Evolutionary conservation across 2,113 vertebrate genomes (phyloP).

Genomic region (Suricata suricatta): DNA sequence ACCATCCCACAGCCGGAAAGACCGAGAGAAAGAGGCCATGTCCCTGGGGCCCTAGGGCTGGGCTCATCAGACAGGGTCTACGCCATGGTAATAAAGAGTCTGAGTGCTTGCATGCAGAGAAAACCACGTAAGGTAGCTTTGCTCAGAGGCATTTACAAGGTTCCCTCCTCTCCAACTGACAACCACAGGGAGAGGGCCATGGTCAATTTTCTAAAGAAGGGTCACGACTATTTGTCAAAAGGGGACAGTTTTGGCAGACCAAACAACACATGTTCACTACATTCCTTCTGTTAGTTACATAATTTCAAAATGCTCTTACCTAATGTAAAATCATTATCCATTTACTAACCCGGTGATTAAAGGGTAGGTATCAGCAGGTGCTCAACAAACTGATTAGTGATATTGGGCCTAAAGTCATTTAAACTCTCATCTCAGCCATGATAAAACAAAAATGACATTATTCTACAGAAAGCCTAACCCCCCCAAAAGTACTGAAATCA

Average conservation of each 20-base stretch:
- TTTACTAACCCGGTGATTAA: not conserved
- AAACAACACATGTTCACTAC: not conserved
- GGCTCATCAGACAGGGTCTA: not conserved
- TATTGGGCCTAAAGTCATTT: slow-evolving; percentile 28
- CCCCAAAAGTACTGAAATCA: not conserved
- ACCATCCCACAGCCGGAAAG: not conserved
- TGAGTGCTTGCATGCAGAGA: not conserved
- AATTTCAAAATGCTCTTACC: slow-evolving; percentile 18
- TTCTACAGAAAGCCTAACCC: not conserved
- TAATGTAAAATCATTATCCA: not conserved
- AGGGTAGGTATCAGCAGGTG: not conserved
- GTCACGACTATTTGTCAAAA: not conserved
- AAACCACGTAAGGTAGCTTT: not conserved
- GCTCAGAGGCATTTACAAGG: not conserved
- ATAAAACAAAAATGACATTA: slow-evolving; percentile 31
- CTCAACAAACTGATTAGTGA: not conserved
- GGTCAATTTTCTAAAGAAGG: not conserved
- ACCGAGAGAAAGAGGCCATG: not conserved
- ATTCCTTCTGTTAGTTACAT: not conserved
- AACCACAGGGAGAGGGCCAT: not conserved
- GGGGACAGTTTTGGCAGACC: not conserved
- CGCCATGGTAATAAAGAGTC: not conserved
- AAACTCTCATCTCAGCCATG: not conserved
- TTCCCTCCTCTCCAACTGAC: not conserved
- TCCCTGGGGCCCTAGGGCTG: not conserved